Conservation (phyloP, 2,797 vertebrate species). For the Acrossocheilus wenchowensis region DNA sequence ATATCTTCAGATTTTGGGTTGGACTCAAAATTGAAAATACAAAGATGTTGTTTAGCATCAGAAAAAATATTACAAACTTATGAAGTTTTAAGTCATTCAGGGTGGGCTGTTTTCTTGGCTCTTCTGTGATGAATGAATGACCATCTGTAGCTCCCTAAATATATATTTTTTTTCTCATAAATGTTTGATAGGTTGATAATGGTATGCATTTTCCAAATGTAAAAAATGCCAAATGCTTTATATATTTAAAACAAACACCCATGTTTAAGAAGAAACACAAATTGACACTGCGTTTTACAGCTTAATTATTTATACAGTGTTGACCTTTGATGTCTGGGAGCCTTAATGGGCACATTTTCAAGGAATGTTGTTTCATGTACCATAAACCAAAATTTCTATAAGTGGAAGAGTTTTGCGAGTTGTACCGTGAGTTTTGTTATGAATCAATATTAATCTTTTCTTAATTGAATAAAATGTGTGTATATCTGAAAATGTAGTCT, state of each 20-base stretch:
- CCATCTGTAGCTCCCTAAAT: conserved; percentile 42
- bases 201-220: conserved; percentile 32
- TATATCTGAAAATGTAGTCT: conserved; percentile 56
- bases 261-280: conserved; percentile 59
- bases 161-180: conserved; percentile 45
- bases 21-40: conserved; percentile 7
- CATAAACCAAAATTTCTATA: conserved; percentile 73
- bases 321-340: conserved; percentile 69
- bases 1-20: conserved; percentile 2
- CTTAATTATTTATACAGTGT: conserved; percentile 70
- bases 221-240: conserved; percentile 47
- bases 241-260: conserved; percentile 56
- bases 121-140: conserved; percentile 47
- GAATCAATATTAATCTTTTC: conserved; percentile 66
- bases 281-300: conserved; percentile 67
- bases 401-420: conserved; percentile 62
- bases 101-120: conserved; percentile 40
- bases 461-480: conserved; percentile 56
- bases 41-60: conserved; percentile 6
- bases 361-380: conserved; percentile 72
- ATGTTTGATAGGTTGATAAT: conserved; percentile 41
- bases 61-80: background rate
- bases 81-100: conserved; percentile 24
- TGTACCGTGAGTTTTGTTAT: conserved; percentile 65
- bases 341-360: conserved; percentile 73